These are phyloP conservation scores for Psophia crepitans DNA, from an alignment of 2,113 vertebrate genomes.

Conservation along the genomic window DNA sequence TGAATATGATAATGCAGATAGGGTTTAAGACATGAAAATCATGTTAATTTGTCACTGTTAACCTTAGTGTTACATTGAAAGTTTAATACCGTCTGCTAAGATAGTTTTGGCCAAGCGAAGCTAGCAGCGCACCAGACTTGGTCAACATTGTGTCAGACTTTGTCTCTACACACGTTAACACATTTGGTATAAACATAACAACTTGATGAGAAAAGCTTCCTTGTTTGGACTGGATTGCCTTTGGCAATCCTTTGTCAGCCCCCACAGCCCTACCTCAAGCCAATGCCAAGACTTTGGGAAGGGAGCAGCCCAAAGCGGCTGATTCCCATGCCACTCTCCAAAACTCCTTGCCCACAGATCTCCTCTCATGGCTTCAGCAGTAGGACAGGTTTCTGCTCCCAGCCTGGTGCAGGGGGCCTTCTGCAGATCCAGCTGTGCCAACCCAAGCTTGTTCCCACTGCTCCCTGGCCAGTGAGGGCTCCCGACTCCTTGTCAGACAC, in stretches of 20 bases:
- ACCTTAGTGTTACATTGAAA: not conserved
- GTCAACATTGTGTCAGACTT: not conserved
- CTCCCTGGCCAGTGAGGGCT: not conserved
- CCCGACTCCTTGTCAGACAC: not conserved
- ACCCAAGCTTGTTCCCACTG: not conserved
- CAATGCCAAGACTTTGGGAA: not conserved
- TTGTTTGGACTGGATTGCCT: slow-evolving; percentile 4
- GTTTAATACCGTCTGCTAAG: not conserved
- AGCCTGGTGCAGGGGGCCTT: not conserved
- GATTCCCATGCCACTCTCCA: not conserved
- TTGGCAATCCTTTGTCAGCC: not conserved
- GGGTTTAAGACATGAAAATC: not conserved
- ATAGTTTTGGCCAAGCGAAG: not conserved
- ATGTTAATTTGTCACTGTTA: not conserved
- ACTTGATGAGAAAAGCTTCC: not conserved
- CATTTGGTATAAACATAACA: not conserved
- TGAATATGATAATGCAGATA: not conserved
- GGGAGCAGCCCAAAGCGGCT: not conserved
- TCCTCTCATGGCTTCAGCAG: accelerated
- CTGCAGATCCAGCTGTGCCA: not conserved
- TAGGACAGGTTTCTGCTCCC: not conserved
- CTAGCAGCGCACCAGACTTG: not conserved
- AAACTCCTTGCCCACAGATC: not conserved
- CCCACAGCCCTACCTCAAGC: accelerated
- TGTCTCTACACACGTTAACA: not conserved